Base-by-base conservation (phyloP, 2,888 invertebrate genomes). In the Pyrrhia umbra region DNA sequence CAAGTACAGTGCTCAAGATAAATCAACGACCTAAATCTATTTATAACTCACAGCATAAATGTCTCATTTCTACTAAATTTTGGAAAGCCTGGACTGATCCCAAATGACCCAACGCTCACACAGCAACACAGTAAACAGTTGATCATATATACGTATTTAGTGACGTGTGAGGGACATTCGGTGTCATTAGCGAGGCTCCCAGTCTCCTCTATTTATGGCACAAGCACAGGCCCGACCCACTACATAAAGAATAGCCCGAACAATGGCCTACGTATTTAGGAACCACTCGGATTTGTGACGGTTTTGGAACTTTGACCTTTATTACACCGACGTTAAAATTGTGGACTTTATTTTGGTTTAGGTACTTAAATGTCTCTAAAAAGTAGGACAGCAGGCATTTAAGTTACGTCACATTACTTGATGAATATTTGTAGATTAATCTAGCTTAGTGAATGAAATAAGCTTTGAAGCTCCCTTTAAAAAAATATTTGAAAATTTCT, bases 161-260 rank as follows among this genome's bases (percentile, higher is more conserved):
- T 69, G 56, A 72, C 51, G 54, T 62, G 65, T 65, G 73, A 60
- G 67, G 77, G 78, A 77, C 81, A 79, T 80, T 82, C 76, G 71
- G 79, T 78, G 79, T 85, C 86, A 85, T 85, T 86, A 85, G 80
- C 47, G 80, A 64, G 63, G 64, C 73, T 68, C 67, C 62, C 68
- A 64, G 73, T 57, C 63, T 56, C 68, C 62, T 71, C 78, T 83
- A 83, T 83, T 77, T 83, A 81, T 50, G 79, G 68, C 62, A 49
- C 58, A 65, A 69, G 56, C 62, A 47, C 58, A 65, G 68, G 58
- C 75, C 65, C 68, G 66, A 69, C 83, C 76, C 66, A 57, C 72
- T 67, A 75, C 77, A 73, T 77, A 79, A 77, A 80, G 84, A 81
- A 79, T 78, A 75, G 65, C 63, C 73, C 69, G 59, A 77, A 85